Conservation (phyloP, 1,140 invertebrate species). For the Nebria ingens region DNA sequence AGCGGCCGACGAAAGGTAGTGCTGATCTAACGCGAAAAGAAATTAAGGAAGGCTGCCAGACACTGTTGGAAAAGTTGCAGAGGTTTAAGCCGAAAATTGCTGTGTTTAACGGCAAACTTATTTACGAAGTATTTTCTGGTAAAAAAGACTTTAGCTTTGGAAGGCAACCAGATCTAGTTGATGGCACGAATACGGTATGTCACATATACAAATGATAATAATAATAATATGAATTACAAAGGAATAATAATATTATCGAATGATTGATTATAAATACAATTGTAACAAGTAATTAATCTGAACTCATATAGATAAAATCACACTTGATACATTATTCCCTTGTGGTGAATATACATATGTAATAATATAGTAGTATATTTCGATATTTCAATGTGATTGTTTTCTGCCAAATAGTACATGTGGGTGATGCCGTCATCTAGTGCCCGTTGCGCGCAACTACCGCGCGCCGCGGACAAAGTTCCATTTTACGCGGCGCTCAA, state of each 20-base stretch:
- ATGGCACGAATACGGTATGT: constrained; percentile 88
- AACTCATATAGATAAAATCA: no score
- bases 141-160: constrained; percentile 97
- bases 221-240: no score
- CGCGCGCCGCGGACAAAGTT: constrained; percentile 90
- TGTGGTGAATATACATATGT: constrained; percentile 12
- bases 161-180: constrained; percentile 83
- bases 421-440: constrained; percentile 98
- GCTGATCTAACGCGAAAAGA: constrained; percentile 92
- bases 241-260: no score
- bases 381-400: no score
- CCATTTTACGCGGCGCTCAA: constrained; percentile 92
- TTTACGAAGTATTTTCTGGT: constrained; percentile 94
- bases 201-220: no score
- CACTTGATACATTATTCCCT: neutral
- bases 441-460: constrained; percentile 89
- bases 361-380: constrained; percentile 17
- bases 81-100: constrained; percentile 93
- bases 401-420: constrained; percentile 74
- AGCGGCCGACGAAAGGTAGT: constrained; percentile 87
- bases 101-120: constrained; percentile 96
- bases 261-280: no score
- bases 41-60: constrained; percentile 91
- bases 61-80: constrained; percentile 83
- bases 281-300: no score